Conservation (phyloP, 2,797 vertebrate genomes). For the Sarcoramphus papa region DNA sequence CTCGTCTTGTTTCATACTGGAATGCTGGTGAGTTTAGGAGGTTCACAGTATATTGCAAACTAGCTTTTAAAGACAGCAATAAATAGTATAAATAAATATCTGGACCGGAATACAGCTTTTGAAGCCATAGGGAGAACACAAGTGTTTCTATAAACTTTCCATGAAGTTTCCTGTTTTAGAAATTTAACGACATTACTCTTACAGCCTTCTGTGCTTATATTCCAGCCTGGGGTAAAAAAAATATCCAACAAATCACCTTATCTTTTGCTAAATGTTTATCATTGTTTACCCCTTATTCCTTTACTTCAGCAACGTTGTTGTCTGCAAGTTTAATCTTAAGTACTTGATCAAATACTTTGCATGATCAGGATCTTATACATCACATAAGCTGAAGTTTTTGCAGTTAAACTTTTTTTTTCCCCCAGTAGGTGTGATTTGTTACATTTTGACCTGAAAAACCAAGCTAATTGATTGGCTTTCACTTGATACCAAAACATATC, state of each 20-base stretch:
- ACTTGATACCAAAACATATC: background rate
- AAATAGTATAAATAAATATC: background rate
- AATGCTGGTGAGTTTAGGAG: slow-evolving; percentile 30
- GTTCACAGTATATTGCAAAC: slow-evolving; percentile 20
- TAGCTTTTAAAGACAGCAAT: background rate
- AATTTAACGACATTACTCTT: background rate
- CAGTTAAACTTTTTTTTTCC: background rate
- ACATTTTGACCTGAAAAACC: background rate
- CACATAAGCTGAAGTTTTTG: background rate
- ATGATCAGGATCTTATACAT: background rate
- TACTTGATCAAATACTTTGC: background rate
- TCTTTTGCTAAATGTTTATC: background rate
- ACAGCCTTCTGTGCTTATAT: background rate
- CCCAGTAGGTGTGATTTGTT: background rate
- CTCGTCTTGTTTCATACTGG: background rate
- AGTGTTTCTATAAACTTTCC: background rate
- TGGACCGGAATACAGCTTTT: background rate
- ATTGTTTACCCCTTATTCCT: background rate
- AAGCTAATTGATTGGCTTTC: background rate
- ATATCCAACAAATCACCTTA: background rate
- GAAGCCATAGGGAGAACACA: background rate
- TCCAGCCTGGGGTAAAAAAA: background rate
- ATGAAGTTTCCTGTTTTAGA: background rate
- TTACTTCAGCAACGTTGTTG: background rate
- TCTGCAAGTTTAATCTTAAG: background rate